Evolutionary conservation across 2,888 invertebrate species (phyloP).

Genomic region (Drosophila nr. fundita): DNA sequence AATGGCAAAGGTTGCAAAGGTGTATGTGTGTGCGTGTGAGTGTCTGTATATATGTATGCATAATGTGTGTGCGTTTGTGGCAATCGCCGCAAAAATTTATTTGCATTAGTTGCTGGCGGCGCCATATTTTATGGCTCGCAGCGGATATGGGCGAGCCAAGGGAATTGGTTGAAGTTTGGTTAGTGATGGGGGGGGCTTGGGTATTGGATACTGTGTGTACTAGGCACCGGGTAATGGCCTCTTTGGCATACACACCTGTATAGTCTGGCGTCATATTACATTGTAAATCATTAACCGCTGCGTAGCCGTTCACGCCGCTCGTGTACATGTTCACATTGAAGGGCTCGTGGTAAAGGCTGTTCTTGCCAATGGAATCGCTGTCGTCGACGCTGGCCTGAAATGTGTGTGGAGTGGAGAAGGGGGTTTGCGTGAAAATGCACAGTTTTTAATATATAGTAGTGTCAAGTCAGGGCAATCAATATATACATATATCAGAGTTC

Average conservation of each 20-base stretch:
- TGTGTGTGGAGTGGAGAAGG: neutral
- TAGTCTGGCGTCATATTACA: conserved; percentile 87
- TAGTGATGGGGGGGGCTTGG: conserved; percentile 6
- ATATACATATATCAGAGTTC: conserved; percentile 18
- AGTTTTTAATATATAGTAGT: conserved; percentile 42
- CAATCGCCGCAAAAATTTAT: conserved; percentile 72
- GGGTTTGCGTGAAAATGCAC: neutral
- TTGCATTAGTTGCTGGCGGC: conserved; percentile 73
- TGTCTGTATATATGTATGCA: conserved; percentile 1
- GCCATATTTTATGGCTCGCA: conserved; percentile 73
- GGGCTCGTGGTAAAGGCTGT: conserved; percentile 86
- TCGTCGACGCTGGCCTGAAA: conserved; percentile 83
- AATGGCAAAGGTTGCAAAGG: conserved; percentile 40
- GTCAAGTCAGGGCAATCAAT: conserved; percentile 36
- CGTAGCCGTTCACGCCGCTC: conserved; percentile 85
- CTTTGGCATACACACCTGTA: conserved; percentile 85
- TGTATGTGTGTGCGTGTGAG: conserved; percentile 10
- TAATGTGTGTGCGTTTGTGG: conserved; percentile 21
- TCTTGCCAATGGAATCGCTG: conserved; percentile 85
- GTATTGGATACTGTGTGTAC: conserved; percentile 16
- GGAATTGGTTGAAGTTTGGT: conserved; percentile 44
- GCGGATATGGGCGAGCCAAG: conserved; percentile 56
- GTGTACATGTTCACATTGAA: conserved; percentile 86
- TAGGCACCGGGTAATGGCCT: conserved; percentile 28
- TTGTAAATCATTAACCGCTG: conserved; percentile 85